Evolutionary conservation across 2,888 invertebrate species (phyloP), one percentile per base, ranked within the genome.

Genomic region (Tromatobia lineatoria): DNA sequence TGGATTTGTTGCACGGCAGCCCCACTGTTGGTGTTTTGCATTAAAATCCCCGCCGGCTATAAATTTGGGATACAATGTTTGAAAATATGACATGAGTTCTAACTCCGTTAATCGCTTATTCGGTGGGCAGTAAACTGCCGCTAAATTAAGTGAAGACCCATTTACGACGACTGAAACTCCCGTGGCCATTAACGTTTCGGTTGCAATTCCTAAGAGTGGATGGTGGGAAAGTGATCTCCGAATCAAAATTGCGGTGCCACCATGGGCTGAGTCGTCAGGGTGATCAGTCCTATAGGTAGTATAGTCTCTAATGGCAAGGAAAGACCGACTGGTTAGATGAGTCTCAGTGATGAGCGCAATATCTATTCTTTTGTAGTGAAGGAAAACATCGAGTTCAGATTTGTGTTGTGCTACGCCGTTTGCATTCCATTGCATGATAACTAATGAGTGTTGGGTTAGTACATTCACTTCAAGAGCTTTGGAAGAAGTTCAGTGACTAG

Each of bases 11-110:
- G 74, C 47, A 75, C 86, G 76, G 52, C 84, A 87, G 10, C 88
- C 89, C 88, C 88, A 88, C n/a, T 54, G 25, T 10, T 54, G 77
- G 66, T 88, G 85, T 66, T 86, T 82, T 3, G 80, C 69, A 47
- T 85, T 87, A 57, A 75, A 85, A 29, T 83, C 81, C 13, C 82
- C 86, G 18, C 86, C 77, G 20, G 69, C 80, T 25, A 81, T 82
- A 57, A 85, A 87, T 3, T 82, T 54, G n/a, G 75, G 54, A 59
- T 80, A 76, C 10, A 87, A 61, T 54, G 73, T 45, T 57, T 83
- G 38, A 78, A 86, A 76, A 64, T 79, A 82, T 59, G 66, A 38
- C 8, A 23, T 47, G 52, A 84, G 80, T 64, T 52, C 52, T 6
- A n/a, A 59, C 52, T 70, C 45, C 1, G 66, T 52, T 20, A 76